Base-by-base conservation (phyloP, 2,888 invertebrate species). In the Lingula anatina region DNA sequence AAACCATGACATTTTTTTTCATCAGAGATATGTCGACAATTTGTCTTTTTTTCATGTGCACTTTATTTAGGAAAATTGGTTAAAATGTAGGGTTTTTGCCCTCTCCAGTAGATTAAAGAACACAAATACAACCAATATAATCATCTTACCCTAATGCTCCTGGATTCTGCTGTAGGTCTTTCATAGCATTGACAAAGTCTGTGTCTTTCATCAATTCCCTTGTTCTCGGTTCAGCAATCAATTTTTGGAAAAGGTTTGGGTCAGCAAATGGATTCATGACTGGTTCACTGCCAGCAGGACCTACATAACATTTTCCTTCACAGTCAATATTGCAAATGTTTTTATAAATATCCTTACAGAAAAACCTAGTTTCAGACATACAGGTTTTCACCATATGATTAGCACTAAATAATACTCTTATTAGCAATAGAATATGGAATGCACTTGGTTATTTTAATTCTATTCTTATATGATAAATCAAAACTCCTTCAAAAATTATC, bases 201-300 rank as follows among this genome's bases (percentile, higher is more conserved):
- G 88, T 88, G 76, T 90, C 89, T 52, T 85, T 83, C 45, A 90
- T 71, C 75, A 82, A 86, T 44, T 83, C 84, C 64, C 80, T 83
- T 3, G 89, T 88, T 70, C 84, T 80, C 12, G 88, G 85, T 73
- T 90, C 84, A 3, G 78, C 80, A 52, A 81, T 77, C 18, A 90
- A 75, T 72, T 86, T 87, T 0, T 78, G 73, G 58, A 85, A 80
- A 2, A 85, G 64, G 64, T 83, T 80, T 0, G 83, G 81, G 7
- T 78, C 73, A 41, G 73, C 73, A 67, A 86, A 86, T 0, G 83
- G 83, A 69, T 82, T 83, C 1, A 61, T 57, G 60, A 74, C 41
- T 12, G 64, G 56, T 43, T 61, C 57, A 38, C 63, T 64, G 2
- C 59, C 62, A 36, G 53, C 55, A 23, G 61, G 63, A 43, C 61